Evolutionary conservation across 2,888 invertebrate species (phyloP), one percentile per base, ranked within the genome.

Genomic region (Augochlorella aurata): DNA sequence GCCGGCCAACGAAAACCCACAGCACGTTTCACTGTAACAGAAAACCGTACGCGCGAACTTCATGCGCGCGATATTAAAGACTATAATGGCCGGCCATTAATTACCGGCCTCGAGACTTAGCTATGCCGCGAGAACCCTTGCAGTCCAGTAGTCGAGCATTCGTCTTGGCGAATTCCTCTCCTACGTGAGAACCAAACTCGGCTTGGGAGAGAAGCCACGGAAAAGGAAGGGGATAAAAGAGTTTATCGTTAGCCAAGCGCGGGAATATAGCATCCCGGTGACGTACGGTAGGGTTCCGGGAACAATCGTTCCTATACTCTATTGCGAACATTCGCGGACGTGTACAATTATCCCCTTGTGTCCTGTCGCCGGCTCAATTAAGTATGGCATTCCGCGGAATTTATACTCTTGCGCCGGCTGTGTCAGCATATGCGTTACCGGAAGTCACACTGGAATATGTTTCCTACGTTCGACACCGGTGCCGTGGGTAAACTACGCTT

Each of bases 51-150:
- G 86, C 72, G 83, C 86, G 87, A 88, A 90, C 90, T 90, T 90
- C 88, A 89, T 87, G 90, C 87, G 83, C 85, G 88, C 85, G 88
- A 90, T 91, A 91, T 92, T 91, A 91, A 90, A 90, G 89, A 87
- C 87, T 87, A 86, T 90, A 90, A 91, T 91, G 89, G 89, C 82
- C 77, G 88, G 83, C 85, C 88, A 91, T 91, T 92, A 91, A 91
- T 91, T 91, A 91, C 84, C 85, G 63, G 68, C 78, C 83, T 74
- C 82, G 75, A 44, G 79, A 77, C 77, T 84, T 66, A 52, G 77
- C 84, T 63, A 58, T 69, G 79, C 83, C 79, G 67, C 83, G 82
- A 79, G 88, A 82, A 82, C 81, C 81, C 79, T 76, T 61, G 78
- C 78, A 82, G 83, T 81, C 86, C 86, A 86, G 88, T 89, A 88